Percentiles rank a stretch among this genome's conserved stretches.
Evolutionary conservation across 2,797 vertebrate genomes (phyloP).

Genomic region (Anolis apletophallus): DNA sequence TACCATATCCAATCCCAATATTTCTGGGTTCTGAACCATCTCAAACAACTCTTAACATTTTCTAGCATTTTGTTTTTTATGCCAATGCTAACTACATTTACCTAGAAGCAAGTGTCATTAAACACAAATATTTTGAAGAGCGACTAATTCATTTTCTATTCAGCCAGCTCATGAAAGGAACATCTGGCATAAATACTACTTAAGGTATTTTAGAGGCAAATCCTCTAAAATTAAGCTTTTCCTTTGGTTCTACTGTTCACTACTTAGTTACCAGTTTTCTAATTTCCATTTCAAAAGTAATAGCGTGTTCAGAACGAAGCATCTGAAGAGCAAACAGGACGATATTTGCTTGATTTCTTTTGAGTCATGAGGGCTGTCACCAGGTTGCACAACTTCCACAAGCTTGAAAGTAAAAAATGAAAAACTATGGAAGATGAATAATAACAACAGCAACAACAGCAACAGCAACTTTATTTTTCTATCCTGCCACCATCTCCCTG

Average conservation of each 20-base stretch:
- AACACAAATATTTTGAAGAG: constrained; percentile 17
- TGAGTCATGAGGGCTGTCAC: background rate
- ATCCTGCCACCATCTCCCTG: too few species aligned
- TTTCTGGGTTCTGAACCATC: background rate
- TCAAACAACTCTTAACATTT: constrained; percentile 13
- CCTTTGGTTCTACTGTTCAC: background rate
- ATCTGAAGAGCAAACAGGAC: background rate
- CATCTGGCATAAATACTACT: background rate
- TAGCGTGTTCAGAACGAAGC: background rate
- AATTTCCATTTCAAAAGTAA: constrained; percentile 26
- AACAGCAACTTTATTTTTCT: too few species aligned
- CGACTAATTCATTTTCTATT: background rate
- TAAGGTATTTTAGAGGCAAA: background rate
- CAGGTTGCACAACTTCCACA: background rate
- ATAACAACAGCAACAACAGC: too few species aligned
- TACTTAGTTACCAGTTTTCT: background rate
- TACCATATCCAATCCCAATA: background rate
- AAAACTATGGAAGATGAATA: background rate
- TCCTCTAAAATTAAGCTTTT: background rate
- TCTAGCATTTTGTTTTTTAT: background rate
- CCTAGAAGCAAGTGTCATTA: background rate
- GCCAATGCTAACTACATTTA: constrained; percentile 7
- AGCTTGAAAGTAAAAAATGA: background rate
- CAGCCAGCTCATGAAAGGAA: background rate
- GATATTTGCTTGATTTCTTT: background rate